A percentile compares a stretch with the other conserved stretches of the same genome.
These are phyloP conservation scores for Diogma glabrata DNA, from an alignment of 2,888 invertebrate genomes.

Conservation along the genomic window DNA sequence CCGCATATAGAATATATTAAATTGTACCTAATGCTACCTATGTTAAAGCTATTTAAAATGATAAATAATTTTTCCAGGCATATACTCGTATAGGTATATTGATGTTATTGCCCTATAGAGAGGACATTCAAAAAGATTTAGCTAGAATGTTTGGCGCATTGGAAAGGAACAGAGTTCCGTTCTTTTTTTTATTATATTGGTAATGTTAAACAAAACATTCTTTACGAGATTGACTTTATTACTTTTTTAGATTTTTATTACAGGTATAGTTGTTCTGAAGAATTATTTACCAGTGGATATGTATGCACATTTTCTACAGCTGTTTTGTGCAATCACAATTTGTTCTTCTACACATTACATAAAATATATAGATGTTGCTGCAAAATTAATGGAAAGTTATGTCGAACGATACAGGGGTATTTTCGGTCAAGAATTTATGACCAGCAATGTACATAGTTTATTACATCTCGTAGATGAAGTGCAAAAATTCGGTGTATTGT, in stretches of 20 bases:
- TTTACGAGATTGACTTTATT: not conserved
- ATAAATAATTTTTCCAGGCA: no score
- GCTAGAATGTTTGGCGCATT: conserved; percentile 11
- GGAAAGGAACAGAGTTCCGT: conserved; percentile 11
- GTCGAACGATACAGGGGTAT: not conserved
- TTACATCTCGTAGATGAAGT: not conserved
- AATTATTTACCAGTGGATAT: conserved; percentile 6
- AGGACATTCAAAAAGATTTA: no score
- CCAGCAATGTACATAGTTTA: not conserved
- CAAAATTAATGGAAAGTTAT: not conserved
- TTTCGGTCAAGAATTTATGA: not conserved
- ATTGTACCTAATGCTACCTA: no score
- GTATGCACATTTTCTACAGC: not conserved
- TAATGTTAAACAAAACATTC: not conserved
- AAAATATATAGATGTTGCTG: not conserved
- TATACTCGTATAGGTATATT: no score
- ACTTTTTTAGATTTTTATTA: not conserved
- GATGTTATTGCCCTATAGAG: no score
- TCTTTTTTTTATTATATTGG: conserved; percentile 6
- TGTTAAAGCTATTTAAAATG: no score
- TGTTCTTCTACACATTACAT: not conserved
- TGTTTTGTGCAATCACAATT: conserved; percentile 10
- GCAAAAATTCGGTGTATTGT: not conserved
- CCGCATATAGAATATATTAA: no score
- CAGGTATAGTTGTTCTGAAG: conserved; percentile 6